Evolutionary conservation across 2,797 vertebrate genomes (phyloP), one percentile per base, ranked within the genome.

Genomic region (Notolepis coatsorum): DNA sequence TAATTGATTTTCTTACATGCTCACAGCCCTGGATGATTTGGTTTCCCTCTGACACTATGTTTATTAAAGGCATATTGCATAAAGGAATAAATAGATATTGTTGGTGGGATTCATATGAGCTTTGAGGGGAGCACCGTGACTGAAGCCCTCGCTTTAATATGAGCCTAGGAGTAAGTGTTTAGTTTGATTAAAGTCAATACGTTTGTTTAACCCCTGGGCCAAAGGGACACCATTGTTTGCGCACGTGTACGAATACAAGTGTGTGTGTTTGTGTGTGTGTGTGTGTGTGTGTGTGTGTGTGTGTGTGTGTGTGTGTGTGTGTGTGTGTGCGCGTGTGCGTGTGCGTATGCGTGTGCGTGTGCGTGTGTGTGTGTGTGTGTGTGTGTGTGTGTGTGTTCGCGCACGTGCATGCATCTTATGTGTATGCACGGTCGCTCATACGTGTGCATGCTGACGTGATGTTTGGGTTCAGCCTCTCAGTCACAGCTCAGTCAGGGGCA

Each of bases 1-100:
- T 98, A 96, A 96, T 98, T 96, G 95, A 96, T 96, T 96, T 96
- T 94, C 90, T 80, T 81, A 92, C 90, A 80, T 94, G 91, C 91
- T 93, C 92, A 90, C 73, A 88, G 90, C 92, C 85, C 82, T 79
- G 84, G 87, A 86, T 95, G 92, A 96, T 95, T 95, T 93, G 83
- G 93, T 95, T 95, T 95, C 91, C 87, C 91, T 94, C 77, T 94
- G 95, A 95, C 93, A 94, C 88, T 91, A 91, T 93, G 92, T 95
- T 96, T 96, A 96, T 97, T 96, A 96, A 95, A 94, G 88, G 87
- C 84, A 89, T 89, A 89, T 92, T 92, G 91, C 89, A 91, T 91
- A 87, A 87, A 93, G 91, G 91, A 91, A 91, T 91, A 95, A 94
- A 94, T 93, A 92, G 91, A 92, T 93, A 95, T 92, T 91, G 89